A percentile compares a stretch with the other conserved stretches of the same genome.
Conservation (phyloP, 2,797 vertebrate genomes). For the Chanos chanos region DNA sequence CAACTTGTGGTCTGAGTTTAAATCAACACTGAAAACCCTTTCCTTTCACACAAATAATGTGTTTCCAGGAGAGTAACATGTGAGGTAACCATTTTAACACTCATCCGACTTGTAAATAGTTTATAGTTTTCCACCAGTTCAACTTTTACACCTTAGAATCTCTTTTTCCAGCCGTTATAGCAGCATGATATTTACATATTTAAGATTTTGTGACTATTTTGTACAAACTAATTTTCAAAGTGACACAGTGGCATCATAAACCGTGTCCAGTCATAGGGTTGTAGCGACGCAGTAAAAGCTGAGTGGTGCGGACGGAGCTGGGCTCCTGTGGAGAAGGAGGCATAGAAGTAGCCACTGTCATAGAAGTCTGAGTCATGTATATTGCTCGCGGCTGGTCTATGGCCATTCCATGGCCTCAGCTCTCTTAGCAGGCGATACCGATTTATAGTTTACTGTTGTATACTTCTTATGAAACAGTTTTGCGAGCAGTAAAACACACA, state of each 20-base stretch:
- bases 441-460: no score
- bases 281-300: conserved; percentile 23
- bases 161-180: conserved; percentile 1
- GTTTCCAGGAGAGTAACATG: conserved; percentile 3
- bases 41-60: conserved; percentile 14
- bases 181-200: conserved; percentile 28
- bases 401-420: conserved; percentile 33
- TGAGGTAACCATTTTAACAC: conserved; percentile 1
- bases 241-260: conserved; percentile 21
- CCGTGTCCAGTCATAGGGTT: conserved; percentile 5
- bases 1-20: no score
- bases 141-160: neutral
- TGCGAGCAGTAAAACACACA: conserved; percentile 51
- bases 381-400: conserved; percentile 36
- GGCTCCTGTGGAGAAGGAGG: conserved; percentile 17
- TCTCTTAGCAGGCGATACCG: conserved; percentile 58
- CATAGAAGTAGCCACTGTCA: conserved; percentile 18
- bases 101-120: conserved; percentile 25
- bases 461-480: conserved; percentile 57
- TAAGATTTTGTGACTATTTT: conserved; percentile 25
- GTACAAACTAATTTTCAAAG: conserved; percentile 8
- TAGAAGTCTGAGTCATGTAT: conserved; percentile 14
- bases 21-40: no score
- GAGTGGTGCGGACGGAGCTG: neutral
- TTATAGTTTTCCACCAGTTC: conserved; percentile 26